phyloP scores from a whole-genome alignment of 2,888 invertebrate genomes.

The Luperina nickerlii region DNA sequence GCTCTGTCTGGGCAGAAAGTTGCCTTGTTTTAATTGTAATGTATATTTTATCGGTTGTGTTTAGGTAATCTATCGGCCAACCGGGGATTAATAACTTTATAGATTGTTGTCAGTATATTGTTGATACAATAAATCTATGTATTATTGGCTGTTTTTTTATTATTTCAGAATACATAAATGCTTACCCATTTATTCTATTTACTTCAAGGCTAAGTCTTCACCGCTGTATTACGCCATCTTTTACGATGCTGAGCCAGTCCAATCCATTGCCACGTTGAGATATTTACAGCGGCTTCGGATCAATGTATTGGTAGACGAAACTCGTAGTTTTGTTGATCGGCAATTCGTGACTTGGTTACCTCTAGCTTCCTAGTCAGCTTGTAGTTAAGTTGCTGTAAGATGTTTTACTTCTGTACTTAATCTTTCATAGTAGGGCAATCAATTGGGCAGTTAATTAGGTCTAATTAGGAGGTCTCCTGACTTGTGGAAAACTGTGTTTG shows the following conservation, averaged over 20 bases:
- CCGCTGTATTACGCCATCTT: slow-evolving; percentile 31
- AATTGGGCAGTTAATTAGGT: neutral
- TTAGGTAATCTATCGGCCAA: slow-evolving; percentile 17
- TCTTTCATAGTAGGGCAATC: neutral
- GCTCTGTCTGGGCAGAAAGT: slow-evolving; percentile 58
- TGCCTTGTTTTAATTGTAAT: slow-evolving; percentile 57
- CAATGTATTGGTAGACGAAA: slow-evolving; percentile 58
- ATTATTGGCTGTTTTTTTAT: neutral
- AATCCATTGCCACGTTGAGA: slow-evolving; percentile 56
- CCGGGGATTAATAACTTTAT: slow-evolving; percentile 1
- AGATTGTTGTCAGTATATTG: neutral
- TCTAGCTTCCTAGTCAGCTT: slow-evolving; percentile 3
- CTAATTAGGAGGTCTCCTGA: neutral
- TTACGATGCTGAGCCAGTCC: slow-evolving; percentile 48
- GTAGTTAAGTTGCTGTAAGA: slow-evolving; percentile 4
- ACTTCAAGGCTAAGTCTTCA: slow-evolving; percentile 15
- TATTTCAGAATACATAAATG: neutral
- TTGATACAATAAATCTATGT: neutral
- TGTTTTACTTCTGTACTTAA: slow-evolving; percentile 15
- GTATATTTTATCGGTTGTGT: slow-evolving; percentile 44
- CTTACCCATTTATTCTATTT: neutral
- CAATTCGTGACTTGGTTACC: slow-evolving; percentile 49
- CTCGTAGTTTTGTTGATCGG: slow-evolving; percentile 58
- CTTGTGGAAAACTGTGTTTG: neutral
- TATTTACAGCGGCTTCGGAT: slow-evolving; percentile 54